Base-by-base conservation (phyloP, 2,797 vertebrate species). In the Brotogeris chrysoptera region DNA sequence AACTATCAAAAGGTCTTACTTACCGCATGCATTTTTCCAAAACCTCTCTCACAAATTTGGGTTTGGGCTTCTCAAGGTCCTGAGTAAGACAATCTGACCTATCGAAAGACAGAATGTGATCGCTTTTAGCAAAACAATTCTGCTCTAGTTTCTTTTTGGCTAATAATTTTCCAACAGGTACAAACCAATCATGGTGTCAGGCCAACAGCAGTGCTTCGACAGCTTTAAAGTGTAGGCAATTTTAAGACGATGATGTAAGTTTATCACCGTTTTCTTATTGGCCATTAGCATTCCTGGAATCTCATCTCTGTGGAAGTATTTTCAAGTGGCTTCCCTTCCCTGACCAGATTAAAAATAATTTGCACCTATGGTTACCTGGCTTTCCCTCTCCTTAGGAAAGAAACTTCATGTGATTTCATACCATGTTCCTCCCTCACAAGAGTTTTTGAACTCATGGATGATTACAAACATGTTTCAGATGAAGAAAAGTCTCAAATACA, bases 21-120 rank as follows among this genome's bases (percentile, higher is more conserved):
- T 94, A 99, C 99, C 99, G 98, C 99, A 99, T 99, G 90, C 95
- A 98, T 96, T 99, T 99, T 96, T 99, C 99, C 98, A 99, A 98
- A 92, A 99, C 99, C 97, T 99, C 99, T 98, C 98, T 99, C 88
- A 99, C 99, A 98, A 99, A 99, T 96, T 99, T 99, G 79, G 99
- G 99, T 88, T 99, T 99, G 80, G 99, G 99, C 90, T 98, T 99
- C 49, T 99, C 99, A 36, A 96, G 96, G 91, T 99, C 99, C 97
- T 98, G 84, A 18, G 98, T 96, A 97, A 99, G 97, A 96, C 99
- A 99, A 96, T 99, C 99, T 60, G 99, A 98, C 99, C 99, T 99
- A 91, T 36, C 53, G 39, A 92, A 88, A 57, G 66, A 95, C 17
- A 95, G 76, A 92, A 97, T 16, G 8, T 0, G 8, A 72, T 1